These are phyloP conservation scores for Aproaerema taeniolella DNA, from an alignment of 2,888 invertebrate genomes.

Conservation along the genomic window DNA sequence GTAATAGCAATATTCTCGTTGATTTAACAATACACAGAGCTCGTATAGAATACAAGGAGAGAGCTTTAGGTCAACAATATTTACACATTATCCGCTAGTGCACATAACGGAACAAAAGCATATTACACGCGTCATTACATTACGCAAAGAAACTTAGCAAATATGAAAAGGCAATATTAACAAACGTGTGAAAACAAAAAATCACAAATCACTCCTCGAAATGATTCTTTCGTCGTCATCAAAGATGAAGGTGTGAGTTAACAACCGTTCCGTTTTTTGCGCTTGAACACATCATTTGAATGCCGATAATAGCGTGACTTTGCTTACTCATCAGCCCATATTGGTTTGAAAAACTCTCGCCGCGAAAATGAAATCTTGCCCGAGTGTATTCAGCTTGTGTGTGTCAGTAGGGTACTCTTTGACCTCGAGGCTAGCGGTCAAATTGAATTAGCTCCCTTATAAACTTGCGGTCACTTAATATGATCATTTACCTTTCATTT, in stretches of 20 bases:
- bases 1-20: too few relatives aligned
- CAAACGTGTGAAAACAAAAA: too few relatives aligned
- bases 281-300: constrained; percentile 50
- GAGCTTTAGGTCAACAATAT: constrained; percentile 2
- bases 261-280: constrained; percentile 56
- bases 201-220: not conserved
- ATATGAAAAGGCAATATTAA: not conserved
- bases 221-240: constrained; percentile 19
- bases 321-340: constrained; percentile 49
- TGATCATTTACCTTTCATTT: too few relatives aligned
- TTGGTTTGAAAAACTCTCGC: constrained; percentile 58
- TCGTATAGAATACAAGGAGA: not conserved
- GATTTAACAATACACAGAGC: not conserved
- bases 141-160: not conserved
- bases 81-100: not conserved
- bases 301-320: constrained; percentile 55
- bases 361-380: constrained; percentile 55
- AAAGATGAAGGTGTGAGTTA: constrained; percentile 43
- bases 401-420: constrained; percentile 46
- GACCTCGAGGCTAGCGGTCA: constrained; percentile 32
- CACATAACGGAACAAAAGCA: constrained; percentile 7
- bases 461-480: constrained; percentile 5
- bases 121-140: constrained; percentile 4
- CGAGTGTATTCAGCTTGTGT: constrained; percentile 35
- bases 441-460: constrained; percentile 11